Base-by-base conservation (phyloP, 2,797 vertebrate genomes). In the Knipowitschia caucasica region DNA sequence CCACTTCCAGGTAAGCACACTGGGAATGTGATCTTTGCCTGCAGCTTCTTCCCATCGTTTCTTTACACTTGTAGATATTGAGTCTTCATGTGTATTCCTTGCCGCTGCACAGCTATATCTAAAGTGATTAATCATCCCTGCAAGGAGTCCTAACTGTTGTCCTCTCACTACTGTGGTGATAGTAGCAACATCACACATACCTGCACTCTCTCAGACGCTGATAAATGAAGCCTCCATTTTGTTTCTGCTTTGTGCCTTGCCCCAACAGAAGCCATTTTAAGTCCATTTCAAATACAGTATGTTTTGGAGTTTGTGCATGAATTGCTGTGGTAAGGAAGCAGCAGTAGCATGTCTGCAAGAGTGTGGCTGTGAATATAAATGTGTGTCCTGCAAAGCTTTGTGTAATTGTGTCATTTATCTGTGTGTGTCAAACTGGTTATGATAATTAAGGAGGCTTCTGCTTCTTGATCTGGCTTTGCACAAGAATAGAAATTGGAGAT, bases 1-100 rank as follows among this genome's bases (percentile, higher is more conserved):
- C 72, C 63, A 86, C 54, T 60, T 76, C 47, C 78, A 88, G 87
- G 88, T 89, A 89, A 88, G 88, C 61, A 59, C 56, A 67, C 70
- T 42, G 44, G 53, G 70, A 59, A 67, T 4, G 24, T 50, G 46
- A 30, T 39, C 45, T 12, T 46, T 46, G 27, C 56, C 59, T 62
- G 52, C 69, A 57, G 55, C 64, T 57, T 62, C 69, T 47, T 26
- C 53, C 49, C 64, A 69, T 52, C 42, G 75, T 74, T 53, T 72
- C 73, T 73, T 75, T 62, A 33, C 62, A 64, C 39, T 18, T 10
- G 30, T 71, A 67, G 61, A 68, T 50, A 46, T 39, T 30, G 55
- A 30, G 17, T 56, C 53, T 46, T 29, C 50, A 29, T 56, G 43
- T 56, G 43, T n/a, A 8, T 56, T 54, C 26, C 62, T 11, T 29